phyloP scores from a whole-genome alignment of 2,797 vertebrate genomes.

The Oryzias dopingdopingensis region DNA sequence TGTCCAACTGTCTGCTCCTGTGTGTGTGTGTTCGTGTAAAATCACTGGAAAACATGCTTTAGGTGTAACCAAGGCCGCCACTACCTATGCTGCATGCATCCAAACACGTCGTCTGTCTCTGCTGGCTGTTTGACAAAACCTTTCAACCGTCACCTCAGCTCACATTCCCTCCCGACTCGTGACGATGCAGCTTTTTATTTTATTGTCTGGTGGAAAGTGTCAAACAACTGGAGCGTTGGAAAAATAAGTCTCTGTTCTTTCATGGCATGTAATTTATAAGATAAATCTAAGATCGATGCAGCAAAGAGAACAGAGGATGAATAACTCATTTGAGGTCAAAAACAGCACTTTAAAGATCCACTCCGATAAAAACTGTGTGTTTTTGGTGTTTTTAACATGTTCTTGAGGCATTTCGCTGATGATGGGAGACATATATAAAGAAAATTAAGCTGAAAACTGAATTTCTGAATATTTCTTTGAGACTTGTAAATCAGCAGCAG shows the following conservation, averaged over 20 bases:
- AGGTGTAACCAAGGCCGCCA: not conserved
- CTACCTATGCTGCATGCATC: not conserved
- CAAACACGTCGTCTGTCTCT: too few relatives aligned
- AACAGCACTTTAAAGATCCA: slow-evolving; percentile 5
- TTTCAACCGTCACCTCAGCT: not conserved
- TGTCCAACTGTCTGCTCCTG: slow-evolving; percentile 23
- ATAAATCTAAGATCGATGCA: not conserved
- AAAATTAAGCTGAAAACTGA: too few relatives aligned
- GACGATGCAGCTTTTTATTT: not conserved
- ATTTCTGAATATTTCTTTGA: too few relatives aligned
- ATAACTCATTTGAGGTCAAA: slow-evolving; percentile 1
- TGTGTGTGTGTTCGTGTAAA: slow-evolving; percentile 7
- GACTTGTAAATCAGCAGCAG: too few relatives aligned
- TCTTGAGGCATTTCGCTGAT: too few relatives aligned
- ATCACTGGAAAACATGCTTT: slow-evolving; percentile 21
- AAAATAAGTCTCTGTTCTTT: not conserved
- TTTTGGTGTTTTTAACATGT: too few relatives aligned
- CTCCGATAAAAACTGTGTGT: too few relatives aligned
- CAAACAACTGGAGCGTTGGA: not conserved
- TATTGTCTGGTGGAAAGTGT: not conserved
- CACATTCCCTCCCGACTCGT: not conserved
- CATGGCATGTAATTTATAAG: not conserved
- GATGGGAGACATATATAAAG: too few relatives aligned
- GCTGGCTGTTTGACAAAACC: not conserved
- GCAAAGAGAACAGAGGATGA: slow-evolving; percentile 24